These are phyloP conservation scores for Cygnus atratus DNA, from an alignment of 2,113 vertebrate genomes.

Conservation along the genomic window DNA sequence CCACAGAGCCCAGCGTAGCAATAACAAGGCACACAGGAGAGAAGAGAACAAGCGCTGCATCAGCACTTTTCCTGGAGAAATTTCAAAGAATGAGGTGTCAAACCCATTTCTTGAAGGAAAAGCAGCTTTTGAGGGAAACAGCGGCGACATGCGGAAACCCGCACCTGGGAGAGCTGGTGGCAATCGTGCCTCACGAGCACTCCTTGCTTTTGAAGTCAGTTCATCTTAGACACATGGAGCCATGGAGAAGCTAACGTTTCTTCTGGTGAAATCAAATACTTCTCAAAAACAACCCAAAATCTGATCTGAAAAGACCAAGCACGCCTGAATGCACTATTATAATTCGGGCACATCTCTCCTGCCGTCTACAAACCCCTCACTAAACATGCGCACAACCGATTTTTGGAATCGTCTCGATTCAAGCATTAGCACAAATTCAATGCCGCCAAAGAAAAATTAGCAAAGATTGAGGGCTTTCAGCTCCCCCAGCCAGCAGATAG, in stretches of 20 bases:
- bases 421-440: not conserved
- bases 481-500: slow-evolving; percentile 24
- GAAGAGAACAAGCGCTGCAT: fast-evolving
- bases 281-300: not conserved
- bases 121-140: not conserved
- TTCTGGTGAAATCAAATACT: not conserved
- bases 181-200: not conserved
- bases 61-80: not conserved
- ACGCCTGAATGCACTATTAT: not conserved
- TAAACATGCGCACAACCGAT: not conserved
- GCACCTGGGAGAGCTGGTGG: not conserved
- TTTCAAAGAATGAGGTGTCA: not conserved
- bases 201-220: not conserved
- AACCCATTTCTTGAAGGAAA: not conserved
- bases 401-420: not conserved
- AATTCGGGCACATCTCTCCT: not conserved
- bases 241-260: not conserved
- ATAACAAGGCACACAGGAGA: not conserved
- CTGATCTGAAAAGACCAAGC: not conserved
- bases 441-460: not conserved
- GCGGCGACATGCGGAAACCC: fast-evolving
- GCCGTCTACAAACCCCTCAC: not conserved
- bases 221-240: not conserved
- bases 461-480: not conserved
- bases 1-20: not conserved